Evolutionary conservation across 2,888 invertebrate species (phyloP), one percentile per base, ranked within the genome.

Genomic region (Drymonia ruficornis): DNA sequence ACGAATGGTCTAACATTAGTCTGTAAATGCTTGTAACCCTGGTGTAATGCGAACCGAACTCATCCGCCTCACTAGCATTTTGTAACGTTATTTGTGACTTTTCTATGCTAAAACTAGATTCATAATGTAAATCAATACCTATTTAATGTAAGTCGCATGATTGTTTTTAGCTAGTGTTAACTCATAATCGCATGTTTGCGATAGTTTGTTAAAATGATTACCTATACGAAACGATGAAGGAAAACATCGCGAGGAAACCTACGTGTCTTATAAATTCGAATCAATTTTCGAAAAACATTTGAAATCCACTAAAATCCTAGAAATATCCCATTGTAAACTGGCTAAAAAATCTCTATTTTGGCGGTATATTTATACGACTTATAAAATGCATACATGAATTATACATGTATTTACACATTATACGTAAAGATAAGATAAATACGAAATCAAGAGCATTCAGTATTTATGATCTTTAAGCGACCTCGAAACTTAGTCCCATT

Each of bases 11-110:
- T n/a, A n/a, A n/a, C n/a, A n/a, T 15, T 53, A 51, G 52, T 59
- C 54, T 65, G 45, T 55, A 49, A 16, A 52, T 61, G 72, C 65
- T 66, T 61, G 59, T 72, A 70, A 72, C 72, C 66, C 64, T 64
- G 77, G 74, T 73, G 73, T 70, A 70, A 81, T 84, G 86, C 83
- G 84, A 84, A 84, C 84, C 81, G 72, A 86, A 84, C 76, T 76
- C 65, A 70, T 76, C 59, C 51, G 52, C 40, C 18, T 43, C 49
- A 51, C 16, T 57, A 52, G 52, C 47, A 31, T 46, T 36, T 55
- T 45, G 52, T 34, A 49, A 47, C 49, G 44, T 53, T 43, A 19
- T 56, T 15, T 45, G 36, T 36, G 11, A 36, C 13, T 13, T 11
- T n/a, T 8, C 3, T n/a, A 36, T 34, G 31, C 36, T 36, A 36